Evolutionary conservation across 1,140 invertebrate species (phyloP), one percentile per base, ranked within the genome.

Genomic region (Pissodes strobi): DNA sequence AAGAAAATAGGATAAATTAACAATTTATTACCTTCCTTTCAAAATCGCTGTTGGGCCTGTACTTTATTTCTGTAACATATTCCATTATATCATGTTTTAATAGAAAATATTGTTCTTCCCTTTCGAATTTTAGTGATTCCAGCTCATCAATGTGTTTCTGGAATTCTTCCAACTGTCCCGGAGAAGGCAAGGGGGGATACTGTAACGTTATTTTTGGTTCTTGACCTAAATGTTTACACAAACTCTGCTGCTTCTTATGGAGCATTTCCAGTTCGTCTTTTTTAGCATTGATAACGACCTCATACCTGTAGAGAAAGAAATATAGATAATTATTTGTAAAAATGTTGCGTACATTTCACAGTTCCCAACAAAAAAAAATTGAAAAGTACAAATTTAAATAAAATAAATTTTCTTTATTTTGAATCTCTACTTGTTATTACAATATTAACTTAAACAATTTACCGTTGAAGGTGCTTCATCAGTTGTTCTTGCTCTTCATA

Each of bases 31-130:
- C 39, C 55, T 6, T 64, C 9, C 79, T 74, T 69, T 86, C 82
- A 73, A 86, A 86, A 60, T 82, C 80, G 12, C 78, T 74, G 18
- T 75, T 77, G 5, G 85, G 82, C 60, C 77, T 79, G 38, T 81
- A 78, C 30, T 81, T 76, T 0, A 86, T 69, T 67, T 85, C 84
- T 3, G 81, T 77, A 77, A 85, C 83, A 48, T 85, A 80, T 67
- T 81, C 79, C 30, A 82, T 75, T 27, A 87, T 81, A 30, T 82
- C 80, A 57, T 77, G 72, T 71, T 84, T 82, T 27, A 79, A 75
- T 37, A 81, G 79, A 17, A 79, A 75, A 51, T 84, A 86, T 52
- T 78, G 75, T 45, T 79, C 79, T 25, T 81, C 76, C 12, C 84
- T 75, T 55, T 81, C 81, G 63, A 82, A 80, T 38, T 82, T 81